phyloP scores from a whole-genome alignment of 2,113 vertebrate genomes.

The Pyrgilauda ruficollis region DNA sequence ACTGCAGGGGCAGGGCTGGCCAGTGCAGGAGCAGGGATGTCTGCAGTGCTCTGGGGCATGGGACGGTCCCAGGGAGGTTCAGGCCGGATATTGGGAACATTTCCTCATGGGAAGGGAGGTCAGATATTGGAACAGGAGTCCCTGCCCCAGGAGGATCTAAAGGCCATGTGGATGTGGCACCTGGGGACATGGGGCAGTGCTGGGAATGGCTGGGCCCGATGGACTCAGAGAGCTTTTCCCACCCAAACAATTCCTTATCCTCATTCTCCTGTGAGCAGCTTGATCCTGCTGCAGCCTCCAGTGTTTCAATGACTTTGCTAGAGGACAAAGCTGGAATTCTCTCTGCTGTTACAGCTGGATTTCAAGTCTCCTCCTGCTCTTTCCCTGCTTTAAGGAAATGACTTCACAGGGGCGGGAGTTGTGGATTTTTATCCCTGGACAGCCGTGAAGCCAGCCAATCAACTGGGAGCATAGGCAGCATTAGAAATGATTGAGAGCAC shows the following conservation, averaged over 20 bases:
- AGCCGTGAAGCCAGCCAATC: background rate
- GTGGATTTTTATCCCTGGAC: background rate
- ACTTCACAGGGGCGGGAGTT: background rate
- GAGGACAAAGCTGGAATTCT: background rate
- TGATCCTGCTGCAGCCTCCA: background rate
- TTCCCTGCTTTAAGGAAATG: background rate
- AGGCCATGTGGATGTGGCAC: background rate
- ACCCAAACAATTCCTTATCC: background rate
- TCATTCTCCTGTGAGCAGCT: background rate
- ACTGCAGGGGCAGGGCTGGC: background rate
- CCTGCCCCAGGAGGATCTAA: background rate
- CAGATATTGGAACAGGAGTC: background rate
- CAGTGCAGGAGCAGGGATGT: background rate
- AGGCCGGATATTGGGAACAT: background rate
- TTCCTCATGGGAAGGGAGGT: background rate
- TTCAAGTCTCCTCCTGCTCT: background rate
- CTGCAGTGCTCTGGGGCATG: background rate
- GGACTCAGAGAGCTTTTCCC: background rate
- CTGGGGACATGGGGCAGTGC: background rate
- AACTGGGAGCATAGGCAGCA: background rate
- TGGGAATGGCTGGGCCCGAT: background rate
- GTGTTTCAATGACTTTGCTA: background rate
- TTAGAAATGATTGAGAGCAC: background rate
- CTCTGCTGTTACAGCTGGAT: background rate
- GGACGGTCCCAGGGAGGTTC: too few relatives aligned